Percentiles rank a stretch among this genome's conserved stretches.
Conservation (phyloP, 37 sponge, comb jelly and placozoan genomes). For the Agelas oroides region DNA sequence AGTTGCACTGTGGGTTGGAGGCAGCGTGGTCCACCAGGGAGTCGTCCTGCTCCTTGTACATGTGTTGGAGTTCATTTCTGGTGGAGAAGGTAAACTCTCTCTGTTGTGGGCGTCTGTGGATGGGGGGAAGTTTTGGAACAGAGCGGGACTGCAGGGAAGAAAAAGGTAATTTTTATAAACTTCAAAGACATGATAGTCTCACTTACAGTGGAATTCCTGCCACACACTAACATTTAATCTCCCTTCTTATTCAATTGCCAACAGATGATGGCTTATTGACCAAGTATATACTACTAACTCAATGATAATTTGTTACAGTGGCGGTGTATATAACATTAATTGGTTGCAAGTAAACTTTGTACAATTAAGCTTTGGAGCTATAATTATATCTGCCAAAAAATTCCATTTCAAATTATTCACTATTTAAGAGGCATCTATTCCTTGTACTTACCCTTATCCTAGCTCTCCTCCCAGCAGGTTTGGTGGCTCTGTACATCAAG, state of each 20-base stretch:
- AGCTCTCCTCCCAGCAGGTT: background rate
- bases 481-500: background rate
- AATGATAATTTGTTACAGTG: too few species aligned
- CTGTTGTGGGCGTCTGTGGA: slow-evolving; percentile 10
- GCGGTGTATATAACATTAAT: too few species aligned
- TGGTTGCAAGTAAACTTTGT: too few species aligned
- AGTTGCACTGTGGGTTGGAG: slow-evolving; percentile 67
- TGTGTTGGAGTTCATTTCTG: slow-evolving; percentile 12
- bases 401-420: too few species aligned
- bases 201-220: background rate
- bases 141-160: slow-evolving; percentile 39
- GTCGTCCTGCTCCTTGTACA: slow-evolving; percentile 23
- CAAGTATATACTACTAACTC: too few species aligned
- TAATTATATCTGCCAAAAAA: too few species aligned
- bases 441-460: slow-evolving; percentile 4
- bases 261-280: too few species aligned
- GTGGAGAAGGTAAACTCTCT: slow-evolving; percentile 55
- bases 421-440: too few species aligned
- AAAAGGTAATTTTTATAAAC: background rate
- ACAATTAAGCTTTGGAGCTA: too few species aligned
- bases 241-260: too few species aligned
- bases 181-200: background rate
- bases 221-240: too few species aligned
- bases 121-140: slow-evolving; percentile 74
- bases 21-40: slow-evolving; percentile 44